Base-by-base conservation (phyloP, 1,140 invertebrate genomes). In the Neelides sp. region DNA sequence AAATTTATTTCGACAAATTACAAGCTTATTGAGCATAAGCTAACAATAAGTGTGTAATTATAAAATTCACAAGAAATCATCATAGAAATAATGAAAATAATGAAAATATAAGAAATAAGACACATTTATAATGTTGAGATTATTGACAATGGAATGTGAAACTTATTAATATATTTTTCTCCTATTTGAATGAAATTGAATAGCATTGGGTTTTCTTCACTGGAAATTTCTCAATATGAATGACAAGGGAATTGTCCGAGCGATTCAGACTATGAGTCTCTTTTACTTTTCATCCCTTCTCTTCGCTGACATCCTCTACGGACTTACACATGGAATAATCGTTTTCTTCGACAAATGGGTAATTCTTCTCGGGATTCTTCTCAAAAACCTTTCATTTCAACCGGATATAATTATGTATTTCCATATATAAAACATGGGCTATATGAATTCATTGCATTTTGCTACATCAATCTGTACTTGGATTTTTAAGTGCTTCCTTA, bases 201-300 rank as follows among this genome's bases (percentile, higher is more conserved):
- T 37, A 60, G 58, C 43, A 5, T 26, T 60, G 17, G 52, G 51
- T 7, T 60, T 54, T 36, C 36, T 57, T 3, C 42, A 54, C 1
- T 60, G 58, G 58, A 56, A 54, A 39, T 57, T 60, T 44, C 19
- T 59, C 26, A 34, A 44, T 20, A 46, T 60, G 35, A 57, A 50
- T 13, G 58, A 60, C 49, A 60, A 60, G 37, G 44, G n/a, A 4
- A 46, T 60, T 23, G 51, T 23, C 3, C 26, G 58, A 45, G 48
- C 51, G 22, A 30, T 55, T 20, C 54, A 54, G 28, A 46, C 34
- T 10, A 52, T 48, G 19, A 37, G 46, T 27, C 32, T 54, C 34
- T 24, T 57, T 19, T 43, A 57, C 36, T 54, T 53, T 28, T 35
- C 43, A 17, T 27, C 35, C 3, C 37, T 57, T 10, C 35, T 40